Conservation (phyloP, 2,113 vertebrate species). For the Callocephalon fimbriatum region DNA sequence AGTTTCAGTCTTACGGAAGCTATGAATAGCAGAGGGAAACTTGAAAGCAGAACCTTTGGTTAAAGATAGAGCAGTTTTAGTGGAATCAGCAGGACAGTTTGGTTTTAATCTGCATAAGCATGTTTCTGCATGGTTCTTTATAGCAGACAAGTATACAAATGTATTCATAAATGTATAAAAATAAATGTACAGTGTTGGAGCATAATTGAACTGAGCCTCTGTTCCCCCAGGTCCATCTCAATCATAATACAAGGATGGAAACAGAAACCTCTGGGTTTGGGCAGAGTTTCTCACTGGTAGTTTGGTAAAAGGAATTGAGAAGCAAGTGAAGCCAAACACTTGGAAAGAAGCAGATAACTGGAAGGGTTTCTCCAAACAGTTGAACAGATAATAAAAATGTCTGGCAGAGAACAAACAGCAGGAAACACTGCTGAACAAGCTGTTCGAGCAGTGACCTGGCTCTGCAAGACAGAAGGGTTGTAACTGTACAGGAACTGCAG, state of each 20-base stretch:
- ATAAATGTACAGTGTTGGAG: background rate
- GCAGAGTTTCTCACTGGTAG: background rate
- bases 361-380: background rate
- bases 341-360: background rate
- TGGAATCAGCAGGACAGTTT: background rate
- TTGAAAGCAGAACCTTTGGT: slow-evolving; percentile 14
- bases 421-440: background rate
- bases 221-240: background rate
- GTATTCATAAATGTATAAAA: background rate
- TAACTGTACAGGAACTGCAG: background rate
- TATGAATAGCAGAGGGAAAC: background rate
- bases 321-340: background rate
- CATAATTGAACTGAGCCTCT: background rate
- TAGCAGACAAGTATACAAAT: background rate
- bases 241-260: background rate
- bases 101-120: background rate
- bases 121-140: background rate
- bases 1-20: background rate
- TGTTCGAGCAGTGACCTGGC: background rate
- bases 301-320: background rate
- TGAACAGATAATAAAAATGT: background rate
- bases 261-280: background rate
- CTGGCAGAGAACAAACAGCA: background rate
- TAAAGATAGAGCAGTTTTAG: background rate
- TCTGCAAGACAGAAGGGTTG: background rate